phyloP scores from a whole-genome alignment of 2,113 vertebrate species.

The Grantiella picta region DNA sequence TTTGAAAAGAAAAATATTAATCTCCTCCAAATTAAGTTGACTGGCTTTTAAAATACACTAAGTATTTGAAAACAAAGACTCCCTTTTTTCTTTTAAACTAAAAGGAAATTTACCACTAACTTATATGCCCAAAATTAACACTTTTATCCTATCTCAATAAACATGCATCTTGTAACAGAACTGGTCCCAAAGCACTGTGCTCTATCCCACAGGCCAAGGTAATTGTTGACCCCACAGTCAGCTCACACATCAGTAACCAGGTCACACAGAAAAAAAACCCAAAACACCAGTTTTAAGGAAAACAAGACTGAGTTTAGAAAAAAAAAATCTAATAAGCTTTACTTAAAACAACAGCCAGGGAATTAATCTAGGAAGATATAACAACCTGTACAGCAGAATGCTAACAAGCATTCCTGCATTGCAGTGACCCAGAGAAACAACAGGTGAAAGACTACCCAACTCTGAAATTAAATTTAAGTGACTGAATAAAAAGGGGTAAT shows the following conservation, averaged over 20 bases:
- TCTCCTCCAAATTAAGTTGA: not conserved
- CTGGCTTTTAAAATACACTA: not conserved
- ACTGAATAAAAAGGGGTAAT: not conserved
- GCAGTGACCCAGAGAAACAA: not conserved
- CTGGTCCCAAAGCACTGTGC: not conserved
- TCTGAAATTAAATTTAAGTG: not conserved
- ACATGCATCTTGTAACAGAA: not conserved
- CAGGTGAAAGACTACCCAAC: not conserved
- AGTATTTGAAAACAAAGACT: not conserved
- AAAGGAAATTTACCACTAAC: not conserved
- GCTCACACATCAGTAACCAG: not conserved
- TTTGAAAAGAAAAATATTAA: not conserved
- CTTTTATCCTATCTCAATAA: not conserved
- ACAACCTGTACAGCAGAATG: not conserved
- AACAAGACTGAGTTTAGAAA: not conserved
- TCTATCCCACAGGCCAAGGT: not conserved
- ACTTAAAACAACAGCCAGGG: not conserved
- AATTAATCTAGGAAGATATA: not conserved
- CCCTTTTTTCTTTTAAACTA: rapidly evolving
- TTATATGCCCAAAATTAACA: not conserved
- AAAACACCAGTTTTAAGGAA: not conserved
- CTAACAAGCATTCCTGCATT: not conserved
- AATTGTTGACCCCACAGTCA: not conserved
- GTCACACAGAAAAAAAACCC: not conserved
- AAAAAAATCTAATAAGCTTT: not conserved